Evolutionary conservation across 2,113 vertebrate species (phyloP), one percentile per base, ranked within the genome.

Genomic region (Gobius niger): DNA sequence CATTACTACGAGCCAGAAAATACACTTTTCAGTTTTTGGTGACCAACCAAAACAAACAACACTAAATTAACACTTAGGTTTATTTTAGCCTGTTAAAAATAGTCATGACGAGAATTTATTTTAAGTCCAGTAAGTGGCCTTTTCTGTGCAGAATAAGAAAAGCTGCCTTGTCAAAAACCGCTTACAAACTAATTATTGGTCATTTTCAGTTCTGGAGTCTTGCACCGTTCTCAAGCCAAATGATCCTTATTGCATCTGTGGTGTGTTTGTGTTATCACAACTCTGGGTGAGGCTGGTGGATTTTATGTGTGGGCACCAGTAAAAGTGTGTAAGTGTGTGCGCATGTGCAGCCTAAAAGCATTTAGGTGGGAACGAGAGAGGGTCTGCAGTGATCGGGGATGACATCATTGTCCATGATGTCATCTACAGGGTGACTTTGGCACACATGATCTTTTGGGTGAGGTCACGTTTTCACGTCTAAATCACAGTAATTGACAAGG

Each of bases 371-470:
- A 89, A 89, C 76, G 85, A 77, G 83, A 87, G 77, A 83, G 81
- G 90, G 87, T 91, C 89, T 91, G 89, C 89, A 90, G 88, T 87
- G 90, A 83, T 90, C 80, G 87, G 73, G 79, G 84, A 91, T 92
- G 87, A 92, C 89, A 92, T 91, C 90, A 92, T 92, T 86, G 72
- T 76, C 75, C 75, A 92, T 92, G 91, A 92, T 91, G 89, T 92
- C 90, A 92, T 89, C 86, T 91, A 84, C 81, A 87, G 90, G 90
- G 91, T 92, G 91, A 91, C 89, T 90, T 91, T 91, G 89, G 88
- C 85, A 88, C 87, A 85, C 85, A 88, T 80, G 86, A 85, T 77
- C 44, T 75, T 75, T 66, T 65, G 80, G 87, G 76, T 89, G 90
- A 91, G 86, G 85, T 91, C 90, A 90, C 88, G 57, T 82, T 71